Evolutionary conservation across 2,797 vertebrate genomes (phyloP).

Genomic region (Pseudotriccus pelzelni): DNA sequence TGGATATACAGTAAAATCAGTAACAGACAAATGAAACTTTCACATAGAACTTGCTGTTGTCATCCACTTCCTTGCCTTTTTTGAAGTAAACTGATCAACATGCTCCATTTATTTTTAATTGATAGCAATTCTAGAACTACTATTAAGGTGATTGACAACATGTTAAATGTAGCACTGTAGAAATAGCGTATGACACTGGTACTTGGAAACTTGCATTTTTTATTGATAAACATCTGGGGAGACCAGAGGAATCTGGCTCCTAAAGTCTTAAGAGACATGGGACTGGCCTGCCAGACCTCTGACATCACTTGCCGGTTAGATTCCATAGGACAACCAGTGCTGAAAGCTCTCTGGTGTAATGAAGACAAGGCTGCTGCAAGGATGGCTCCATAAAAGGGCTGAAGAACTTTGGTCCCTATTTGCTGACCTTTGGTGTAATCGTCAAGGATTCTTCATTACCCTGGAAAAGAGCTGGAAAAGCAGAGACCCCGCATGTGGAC

Average conservation of each 20-base stretch:
- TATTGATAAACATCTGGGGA: background rate
- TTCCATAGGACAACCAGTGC: background rate
- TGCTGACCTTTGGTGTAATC: background rate
- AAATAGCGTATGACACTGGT: background rate
- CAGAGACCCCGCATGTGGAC: background rate
- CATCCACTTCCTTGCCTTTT: background rate
- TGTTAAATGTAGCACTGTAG: background rate
- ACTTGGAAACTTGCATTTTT: background rate
- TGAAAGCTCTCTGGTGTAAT: background rate
- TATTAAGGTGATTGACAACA: background rate
- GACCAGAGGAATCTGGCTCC: background rate
- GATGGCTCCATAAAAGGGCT: background rate
- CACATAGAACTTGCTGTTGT: background rate
- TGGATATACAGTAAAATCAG: background rate
- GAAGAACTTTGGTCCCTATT: background rate
- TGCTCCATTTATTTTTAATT: background rate
- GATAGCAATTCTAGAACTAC: background rate
- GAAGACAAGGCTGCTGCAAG: background rate
- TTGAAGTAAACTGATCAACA: background rate
- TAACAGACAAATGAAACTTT: background rate
- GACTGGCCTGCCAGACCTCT: background rate
- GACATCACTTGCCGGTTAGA: background rate
- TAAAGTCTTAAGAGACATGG: background rate
- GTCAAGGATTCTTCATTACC: background rate
- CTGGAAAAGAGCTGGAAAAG: background rate